Base-by-base conservation (phyloP, 2,888 invertebrate genomes). In the Gastracanthus pulcherrimus region DNA sequence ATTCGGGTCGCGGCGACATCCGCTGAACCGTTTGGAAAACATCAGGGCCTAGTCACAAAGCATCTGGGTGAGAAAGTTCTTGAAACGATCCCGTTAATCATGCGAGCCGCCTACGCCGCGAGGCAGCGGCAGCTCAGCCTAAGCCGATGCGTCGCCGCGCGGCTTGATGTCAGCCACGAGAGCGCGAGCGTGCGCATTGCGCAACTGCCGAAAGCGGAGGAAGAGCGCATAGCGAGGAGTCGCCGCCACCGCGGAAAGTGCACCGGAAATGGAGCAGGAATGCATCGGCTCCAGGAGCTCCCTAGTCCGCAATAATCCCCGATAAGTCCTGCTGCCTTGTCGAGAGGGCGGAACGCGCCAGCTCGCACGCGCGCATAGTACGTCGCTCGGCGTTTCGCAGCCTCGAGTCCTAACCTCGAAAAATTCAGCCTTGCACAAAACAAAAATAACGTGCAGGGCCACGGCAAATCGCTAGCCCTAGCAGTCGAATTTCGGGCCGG, bases 181-280 rank as follows among this genome's bases (percentile, higher is more conserved):
- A 41, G 41, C 41, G 41, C 6, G 13, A 41, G 41, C 41, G 41
- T 7, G n/a, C n/a, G 51, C 9, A 66, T 19, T 11, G 45, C 38
- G 67, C 29, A 69, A n/a, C 38, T 26, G 29, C 62, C 45, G 26
- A 48, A 55, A 51, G 29, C 34, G 58, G 58, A 41, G 36, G 72
- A 29, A 58, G 36, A 36, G 38, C n/a, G 55, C n/a, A n/a, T n/a
- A n/a, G n/a, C n/a, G 36, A n/a, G 38, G 48, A 31, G 60, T 72
- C 66, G 51, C 76, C 78, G 75, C 67, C 80, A 80, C 80, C 80
- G 80, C 80, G 87, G 86, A 89, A 89, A 88, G 86, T 87, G 87
- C 87, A 90, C 90, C 90, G 89, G 90, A 90, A 90, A 87, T 86
- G 86, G 87, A 90, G 80, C 87, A 90, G 90, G 90, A 81, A 80